These are phyloP conservation scores for Halictus rubicundus DNA, from an alignment of 1,140 invertebrate genomes.

Conservation along the genomic window DNA sequence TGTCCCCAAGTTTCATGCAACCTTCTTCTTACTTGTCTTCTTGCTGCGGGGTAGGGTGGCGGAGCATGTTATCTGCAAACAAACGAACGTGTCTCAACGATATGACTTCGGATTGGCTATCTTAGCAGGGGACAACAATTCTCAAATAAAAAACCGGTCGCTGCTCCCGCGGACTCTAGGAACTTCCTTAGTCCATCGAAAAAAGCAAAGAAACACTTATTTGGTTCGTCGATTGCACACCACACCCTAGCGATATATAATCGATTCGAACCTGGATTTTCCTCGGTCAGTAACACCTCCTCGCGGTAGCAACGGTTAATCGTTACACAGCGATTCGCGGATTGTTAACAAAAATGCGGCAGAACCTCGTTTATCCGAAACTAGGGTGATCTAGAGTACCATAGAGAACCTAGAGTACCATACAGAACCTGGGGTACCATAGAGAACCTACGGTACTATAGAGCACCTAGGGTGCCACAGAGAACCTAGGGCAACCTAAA, in stretches of 20 bases:
- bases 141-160: background rate
- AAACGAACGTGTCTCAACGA: slow-evolving; percentile 27
- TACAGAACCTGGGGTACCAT: no score
- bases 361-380: no score
- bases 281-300: no score
- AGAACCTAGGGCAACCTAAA: background rate
- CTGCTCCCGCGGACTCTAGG: background rate
- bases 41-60: slow-evolving; percentile 82
- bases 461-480: no score
- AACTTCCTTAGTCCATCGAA: background rate
- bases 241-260: background rate
- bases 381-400: no score
- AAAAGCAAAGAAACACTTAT: background rate
- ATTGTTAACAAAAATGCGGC: no score
- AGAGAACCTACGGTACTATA: no score
- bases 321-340: background rate
- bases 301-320: background rate
- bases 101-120: background rate
- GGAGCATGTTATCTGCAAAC: slow-evolving; percentile 81
- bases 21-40: slow-evolving; percentile 80
- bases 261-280: no score
- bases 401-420: no score
- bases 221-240: background rate
- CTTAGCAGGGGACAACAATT: background rate
- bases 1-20: slow-evolving; percentile 73